phyloP scores from a whole-genome alignment of 1,140 invertebrate species.

The Zaprionus inermis region DNA sequence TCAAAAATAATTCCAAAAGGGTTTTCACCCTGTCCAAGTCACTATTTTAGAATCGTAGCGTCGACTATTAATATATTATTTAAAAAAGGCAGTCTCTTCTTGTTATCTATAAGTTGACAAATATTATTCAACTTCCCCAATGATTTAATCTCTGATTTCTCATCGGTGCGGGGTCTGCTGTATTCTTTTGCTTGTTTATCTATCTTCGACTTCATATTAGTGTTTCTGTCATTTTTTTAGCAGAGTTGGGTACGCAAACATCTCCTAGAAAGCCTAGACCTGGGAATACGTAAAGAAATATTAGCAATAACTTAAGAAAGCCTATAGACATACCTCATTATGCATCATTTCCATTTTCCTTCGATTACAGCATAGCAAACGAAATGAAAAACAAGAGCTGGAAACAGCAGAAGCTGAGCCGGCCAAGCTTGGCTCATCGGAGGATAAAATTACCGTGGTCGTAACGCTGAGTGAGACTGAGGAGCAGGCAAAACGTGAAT shows the following conservation, averaged over 20 bases:
- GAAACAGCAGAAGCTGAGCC: background rate
- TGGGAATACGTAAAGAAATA: background rate
- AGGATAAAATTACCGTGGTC: constrained; percentile 44
- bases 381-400: constrained; percentile 16
- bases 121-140: too few relatives aligned
- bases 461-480: constrained; percentile 56
- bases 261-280: background rate
- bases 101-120: too few relatives aligned
- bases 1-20: background rate
- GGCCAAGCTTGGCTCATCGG: constrained; percentile 4
- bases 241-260: background rate
- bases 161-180: too few relatives aligned
- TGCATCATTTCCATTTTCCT: background rate
- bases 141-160: too few relatives aligned
- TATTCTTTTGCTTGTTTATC: too few relatives aligned
- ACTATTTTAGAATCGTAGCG: background rate
- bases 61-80: background rate
- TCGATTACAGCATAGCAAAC: constrained; percentile 62
- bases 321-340: background rate
- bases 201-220: too few relatives aligned
- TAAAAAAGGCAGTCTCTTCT: too few relatives aligned
- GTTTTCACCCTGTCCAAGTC: background rate
- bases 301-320: too few relatives aligned
- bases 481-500: constrained; percentile 59
- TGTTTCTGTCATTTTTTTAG: background rate